Evolutionary conservation across 1,140 invertebrate species (phyloP).

Genomic region (Idris sp.): DNA sequence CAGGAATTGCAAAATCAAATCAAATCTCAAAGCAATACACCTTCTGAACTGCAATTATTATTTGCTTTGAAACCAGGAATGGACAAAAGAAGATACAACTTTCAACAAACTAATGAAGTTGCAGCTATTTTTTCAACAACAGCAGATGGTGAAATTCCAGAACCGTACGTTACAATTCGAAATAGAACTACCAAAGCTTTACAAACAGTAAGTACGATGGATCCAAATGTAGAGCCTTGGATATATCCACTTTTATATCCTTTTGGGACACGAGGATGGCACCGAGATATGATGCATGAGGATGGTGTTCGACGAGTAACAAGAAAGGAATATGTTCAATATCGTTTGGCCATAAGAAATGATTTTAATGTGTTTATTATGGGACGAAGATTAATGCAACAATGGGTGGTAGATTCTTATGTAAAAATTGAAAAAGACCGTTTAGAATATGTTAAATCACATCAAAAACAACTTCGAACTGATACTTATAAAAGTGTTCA

Average conservation of each 20-base stretch:
- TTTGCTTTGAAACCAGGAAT: slow-evolving; percentile 22
- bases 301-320: slow-evolving; percentile 6
- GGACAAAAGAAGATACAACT: slow-evolving; percentile 15
- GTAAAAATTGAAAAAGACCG: slow-evolving; percentile 6
- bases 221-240: slow-evolving; percentile 1
- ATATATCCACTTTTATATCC: slow-evolving; percentile 22
- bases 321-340: slow-evolving; percentile 1
- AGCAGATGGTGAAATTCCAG: slow-evolving; percentile 23
- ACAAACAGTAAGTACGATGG: slow-evolving; percentile 23
- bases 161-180: slow-evolving; percentile 16
- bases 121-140: slow-evolving; percentile 25
- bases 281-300: slow-evolving; percentile 7
- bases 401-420: slow-evolving; percentile 10
- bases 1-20: background rate
- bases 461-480: slow-evolving; percentile 9
- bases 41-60: slow-evolving; percentile 4
- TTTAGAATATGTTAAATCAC: slow-evolving; percentile 14
- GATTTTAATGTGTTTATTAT: slow-evolving; percentile 14
- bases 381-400: slow-evolving; percentile 9
- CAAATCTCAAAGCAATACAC: background rate
- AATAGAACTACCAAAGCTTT: slow-evolving; percentile 6
- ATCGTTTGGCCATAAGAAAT: background rate
- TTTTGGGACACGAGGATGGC: slow-evolving; percentile 9
- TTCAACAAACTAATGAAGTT: slow-evolving; percentile 11
- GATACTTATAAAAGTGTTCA: slow-evolving; percentile 14